Conservation (phyloP, 2,113 vertebrate genomes). For the Marcusenius ussheri region DNA sequence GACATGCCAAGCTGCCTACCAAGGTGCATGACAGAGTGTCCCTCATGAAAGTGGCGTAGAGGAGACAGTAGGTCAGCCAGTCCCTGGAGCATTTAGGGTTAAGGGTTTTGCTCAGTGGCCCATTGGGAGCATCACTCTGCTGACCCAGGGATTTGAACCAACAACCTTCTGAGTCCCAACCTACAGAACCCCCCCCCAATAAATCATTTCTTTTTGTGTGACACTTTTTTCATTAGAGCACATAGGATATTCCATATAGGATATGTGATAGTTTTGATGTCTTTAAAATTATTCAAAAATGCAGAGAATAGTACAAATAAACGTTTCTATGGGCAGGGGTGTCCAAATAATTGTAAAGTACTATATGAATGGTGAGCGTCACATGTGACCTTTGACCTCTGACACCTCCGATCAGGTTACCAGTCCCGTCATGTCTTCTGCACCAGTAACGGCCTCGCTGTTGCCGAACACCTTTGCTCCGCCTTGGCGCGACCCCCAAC, state of each 20-base stretch:
- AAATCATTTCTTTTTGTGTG: not conserved
- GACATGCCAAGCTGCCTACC: not conserved
- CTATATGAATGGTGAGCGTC: not conserved
- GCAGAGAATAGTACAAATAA: not conserved
- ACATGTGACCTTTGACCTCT: not conserved
- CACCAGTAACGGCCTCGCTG: slow-evolving; percentile 75
- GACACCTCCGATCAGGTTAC: slow-evolving; percentile 62
- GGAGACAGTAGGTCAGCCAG: not conserved
- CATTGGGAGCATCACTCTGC: not conserved
- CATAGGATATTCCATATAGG: not conserved
- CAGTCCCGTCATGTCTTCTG: slow-evolving; percentile 84
- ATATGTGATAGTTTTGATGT: not conserved
- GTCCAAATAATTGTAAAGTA: not conserved
- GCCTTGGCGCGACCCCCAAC: slow-evolving; percentile 61
- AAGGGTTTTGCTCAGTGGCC: not conserved
- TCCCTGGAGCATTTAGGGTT: not conserved
- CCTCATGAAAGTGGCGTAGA: not conserved
- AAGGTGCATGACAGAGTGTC: not conserved
- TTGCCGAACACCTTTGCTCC: slow-evolving; percentile 76
- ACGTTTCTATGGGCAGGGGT: not conserved
- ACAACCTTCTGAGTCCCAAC: not conserved
- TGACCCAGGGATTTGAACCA: not conserved
- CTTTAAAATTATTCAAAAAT: not conserved
- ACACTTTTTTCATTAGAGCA: not conserved
- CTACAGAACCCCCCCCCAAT: not conserved